These are phyloP conservation scores for Orchestia grillus DNA, from an alignment of 1,140 invertebrate genomes.

Conservation along the genomic window DNA sequence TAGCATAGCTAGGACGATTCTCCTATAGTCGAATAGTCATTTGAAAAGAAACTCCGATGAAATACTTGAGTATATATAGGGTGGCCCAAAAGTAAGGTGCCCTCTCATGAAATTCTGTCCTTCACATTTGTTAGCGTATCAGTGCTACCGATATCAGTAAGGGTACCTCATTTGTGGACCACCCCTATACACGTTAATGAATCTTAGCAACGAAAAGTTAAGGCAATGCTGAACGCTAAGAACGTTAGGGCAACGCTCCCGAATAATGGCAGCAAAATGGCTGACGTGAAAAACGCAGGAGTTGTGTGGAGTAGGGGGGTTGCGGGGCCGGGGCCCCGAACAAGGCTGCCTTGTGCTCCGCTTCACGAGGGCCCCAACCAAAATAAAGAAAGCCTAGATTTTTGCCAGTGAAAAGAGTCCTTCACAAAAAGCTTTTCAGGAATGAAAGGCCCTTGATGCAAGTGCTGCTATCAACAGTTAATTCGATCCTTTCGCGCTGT, in stretches of 20 bases:
- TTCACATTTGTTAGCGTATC: too few relatives aligned
- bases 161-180: too few relatives aligned
- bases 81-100: too few relatives aligned
- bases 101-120: too few relatives aligned
- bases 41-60: not conserved
- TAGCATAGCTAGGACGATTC: not conserved
- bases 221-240: too few relatives aligned
- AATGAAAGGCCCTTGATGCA: not conserved
- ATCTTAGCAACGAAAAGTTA: too few relatives aligned
- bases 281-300: not conserved
- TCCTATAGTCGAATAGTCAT: too few relatives aligned
- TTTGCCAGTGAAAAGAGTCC: not conserved
- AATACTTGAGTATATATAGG: not conserved
- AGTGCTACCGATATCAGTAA: too few relatives aligned
- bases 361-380: not conserved
- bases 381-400: not conserved
- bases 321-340: not conserved
- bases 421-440: not conserved
- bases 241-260: not conserved
- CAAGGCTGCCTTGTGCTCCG: not conserved
- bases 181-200: too few relatives aligned
- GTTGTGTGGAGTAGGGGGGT: not conserved
- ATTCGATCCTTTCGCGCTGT: not conserved
- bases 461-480: not conserved
- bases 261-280: not conserved